phyloP scores from a whole-genome alignment of 2,888 invertebrate genomes.

The Ypsolopha scabrella region DNA sequence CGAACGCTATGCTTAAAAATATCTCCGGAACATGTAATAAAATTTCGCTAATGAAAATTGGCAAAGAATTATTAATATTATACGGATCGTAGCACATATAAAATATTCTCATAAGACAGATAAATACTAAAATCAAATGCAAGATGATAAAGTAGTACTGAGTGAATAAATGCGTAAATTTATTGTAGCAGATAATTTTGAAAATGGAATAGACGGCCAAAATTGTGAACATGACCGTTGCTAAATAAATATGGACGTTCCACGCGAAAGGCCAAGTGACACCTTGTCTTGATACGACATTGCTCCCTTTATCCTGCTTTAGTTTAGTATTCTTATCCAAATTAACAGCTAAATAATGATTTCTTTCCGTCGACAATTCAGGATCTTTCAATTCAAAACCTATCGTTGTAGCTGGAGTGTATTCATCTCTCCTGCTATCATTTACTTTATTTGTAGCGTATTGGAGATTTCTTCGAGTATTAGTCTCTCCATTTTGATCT shows the following conservation, averaged over 20 bases:
- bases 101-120: constrained; percentile 86
- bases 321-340: constrained; percentile 52
- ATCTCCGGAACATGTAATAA: constrained; percentile 88
- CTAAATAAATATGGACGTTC: constrained; percentile 92
- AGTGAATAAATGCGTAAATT: constrained; percentile 86
- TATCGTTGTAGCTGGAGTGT: constrained; percentile 53
- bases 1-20: constrained; percentile 89
- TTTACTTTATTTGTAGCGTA: constrained; percentile 52
- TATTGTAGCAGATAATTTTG: constrained; percentile 87
- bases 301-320: constrained; percentile 50
- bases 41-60: constrained; percentile 82
- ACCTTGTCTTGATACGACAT: constrained; percentile 57
- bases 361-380: constrained; percentile 64
- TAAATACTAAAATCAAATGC: constrained; percentile 83
- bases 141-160: constrained; percentile 90
- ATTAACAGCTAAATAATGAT: constrained; percentile 67
- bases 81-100: constrained; percentile 94
- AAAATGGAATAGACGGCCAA: constrained; percentile 88
- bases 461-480: constrained; percentile 61
- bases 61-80: constrained; percentile 85
- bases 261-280: constrained; percentile 87
- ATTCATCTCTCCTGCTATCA: constrained; percentile 48
- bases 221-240: constrained; percentile 86
- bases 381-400: constrained; percentile 60
- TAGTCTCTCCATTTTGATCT: constrained; percentile 63